Base-by-base conservation (phyloP, 2,797 vertebrate species). In the Brachyrhaphis roseni region DNA sequence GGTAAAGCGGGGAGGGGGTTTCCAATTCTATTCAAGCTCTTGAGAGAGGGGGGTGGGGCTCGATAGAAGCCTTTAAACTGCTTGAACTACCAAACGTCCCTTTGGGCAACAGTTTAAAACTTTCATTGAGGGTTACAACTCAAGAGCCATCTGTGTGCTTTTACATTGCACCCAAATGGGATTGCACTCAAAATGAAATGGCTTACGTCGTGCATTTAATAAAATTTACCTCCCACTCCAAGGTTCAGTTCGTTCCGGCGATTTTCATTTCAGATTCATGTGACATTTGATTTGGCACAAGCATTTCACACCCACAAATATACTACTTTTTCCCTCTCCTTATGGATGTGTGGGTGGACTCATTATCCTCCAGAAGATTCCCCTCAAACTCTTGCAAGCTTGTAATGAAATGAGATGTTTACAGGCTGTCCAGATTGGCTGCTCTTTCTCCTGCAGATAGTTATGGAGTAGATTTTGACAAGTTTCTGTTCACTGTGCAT, bases 281-380 rank as follows among this genome's bases (percentile, higher is more conserved):
- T 90, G 87, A 91, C 90, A 86, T 92, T 91, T 93, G 79, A 87
- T 85, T 78, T 71, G 85, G 84, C 85, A 83, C 80, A 78, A 78
- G 77, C 80, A 84, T 74, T 83, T 83, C 78, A 91, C 87, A 85
- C 87, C 88, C 87, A 84, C 89, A 86, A 85, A 91, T 89, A 81
- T 81, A 83, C 57, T 78, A 71, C 41, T 87, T 79, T 91, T 80
- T 77, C 66, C 62, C 77, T 88, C 84, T 89, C 84, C 77, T 82
- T 64, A 46, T 85, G 84, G 49, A 78, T 82, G 86, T 85, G 91
- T 92, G 89, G 91, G 91, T 86, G 92, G 93, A 84, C 89, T 93
- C 89, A 93, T 94, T 93, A 90, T 89, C 90, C 84, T 88, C 89
- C 88, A 91, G 86, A 93, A 91, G 89, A 79, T 90, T 78, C 74